These are phyloP conservation scores for Nebria brevicollis DNA, from an alignment of 2,888 invertebrate species.

Conservation along the genomic window DNA sequence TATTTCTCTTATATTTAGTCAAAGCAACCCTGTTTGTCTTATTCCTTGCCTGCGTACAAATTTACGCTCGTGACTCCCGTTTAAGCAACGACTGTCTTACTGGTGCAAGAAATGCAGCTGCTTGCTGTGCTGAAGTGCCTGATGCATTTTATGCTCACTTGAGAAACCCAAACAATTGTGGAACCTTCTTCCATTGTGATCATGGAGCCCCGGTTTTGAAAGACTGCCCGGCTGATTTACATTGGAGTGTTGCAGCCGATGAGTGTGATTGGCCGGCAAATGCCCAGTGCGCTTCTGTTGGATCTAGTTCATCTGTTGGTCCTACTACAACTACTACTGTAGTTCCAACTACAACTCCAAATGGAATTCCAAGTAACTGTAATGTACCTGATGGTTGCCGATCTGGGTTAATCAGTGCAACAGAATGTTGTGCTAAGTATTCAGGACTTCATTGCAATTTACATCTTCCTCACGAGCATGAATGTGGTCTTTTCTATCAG, in stretches of 20 bases:
- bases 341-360: too few relatives aligned
- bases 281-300: background rate
- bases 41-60: background rate
- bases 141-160: conserved; percentile 11
- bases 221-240: conserved; percentile 24
- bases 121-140: conserved; percentile 6
- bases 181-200: conserved; percentile 36
- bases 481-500: too few relatives aligned
- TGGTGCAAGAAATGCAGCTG: background rate
- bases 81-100: background rate
- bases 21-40: background rate
- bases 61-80: background rate
- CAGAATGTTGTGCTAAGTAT: too few relatives aligned
- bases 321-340: too few relatives aligned
- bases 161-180: conserved; percentile 32
- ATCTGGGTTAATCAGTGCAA: too few relatives aligned
- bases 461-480: too few relatives aligned
- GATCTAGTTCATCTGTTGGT: background rate
- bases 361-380: too few relatives aligned
- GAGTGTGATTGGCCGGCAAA: conserved; percentile 27
- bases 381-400: too few relatives aligned
- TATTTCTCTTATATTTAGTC: background rate
- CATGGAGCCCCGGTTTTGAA: conserved; percentile 22
- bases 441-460: too few relatives aligned
- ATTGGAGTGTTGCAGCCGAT: conserved; percentile 19